Evolutionary conservation across 2,797 vertebrate species (phyloP).

Genomic region (Acanthurus lineatus): DNA sequence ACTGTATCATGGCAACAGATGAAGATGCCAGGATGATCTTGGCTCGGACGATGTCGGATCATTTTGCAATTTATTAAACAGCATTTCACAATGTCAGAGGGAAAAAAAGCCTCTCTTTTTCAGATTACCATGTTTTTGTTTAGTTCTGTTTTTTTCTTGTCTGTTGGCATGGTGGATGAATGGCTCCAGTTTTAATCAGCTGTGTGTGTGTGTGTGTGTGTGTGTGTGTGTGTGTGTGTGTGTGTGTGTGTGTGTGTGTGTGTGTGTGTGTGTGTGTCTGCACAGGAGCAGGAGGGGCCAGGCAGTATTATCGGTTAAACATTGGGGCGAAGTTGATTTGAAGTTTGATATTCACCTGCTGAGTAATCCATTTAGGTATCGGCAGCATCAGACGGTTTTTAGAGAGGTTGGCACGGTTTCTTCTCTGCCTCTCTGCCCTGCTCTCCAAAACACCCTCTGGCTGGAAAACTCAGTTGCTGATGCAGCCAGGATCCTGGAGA

Average conservation of each 20-base stretch:
- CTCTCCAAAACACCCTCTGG: constrained; percentile 15
- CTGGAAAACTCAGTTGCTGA: background rate
- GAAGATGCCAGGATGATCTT: background rate
- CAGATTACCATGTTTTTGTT: background rate
- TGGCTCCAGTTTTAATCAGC: background rate
- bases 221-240: background rate
- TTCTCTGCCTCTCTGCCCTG: background rate
- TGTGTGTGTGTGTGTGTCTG: background rate
- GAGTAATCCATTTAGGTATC: constrained; percentile 23
- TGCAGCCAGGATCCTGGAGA: background rate
- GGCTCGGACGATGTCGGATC: background rate
- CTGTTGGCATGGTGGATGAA: background rate
- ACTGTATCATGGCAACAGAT: background rate
- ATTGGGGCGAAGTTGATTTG: constrained; percentile 13
- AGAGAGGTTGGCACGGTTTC: constrained; percentile 8
- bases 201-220: background rate
- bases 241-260: background rate
- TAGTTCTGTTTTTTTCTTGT: background rate
- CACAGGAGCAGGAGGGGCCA: too few species aligned
- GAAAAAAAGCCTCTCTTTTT: background rate
- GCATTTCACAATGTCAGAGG: background rate
- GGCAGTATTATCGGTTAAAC: background rate
- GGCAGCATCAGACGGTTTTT: constrained; percentile 5
- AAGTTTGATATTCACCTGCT: constrained; percentile 41
- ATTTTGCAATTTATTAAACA: background rate